Evolutionary conservation across 1,140 invertebrate species (phyloP).

Genomic region (Ylistrum balloti): DNA sequence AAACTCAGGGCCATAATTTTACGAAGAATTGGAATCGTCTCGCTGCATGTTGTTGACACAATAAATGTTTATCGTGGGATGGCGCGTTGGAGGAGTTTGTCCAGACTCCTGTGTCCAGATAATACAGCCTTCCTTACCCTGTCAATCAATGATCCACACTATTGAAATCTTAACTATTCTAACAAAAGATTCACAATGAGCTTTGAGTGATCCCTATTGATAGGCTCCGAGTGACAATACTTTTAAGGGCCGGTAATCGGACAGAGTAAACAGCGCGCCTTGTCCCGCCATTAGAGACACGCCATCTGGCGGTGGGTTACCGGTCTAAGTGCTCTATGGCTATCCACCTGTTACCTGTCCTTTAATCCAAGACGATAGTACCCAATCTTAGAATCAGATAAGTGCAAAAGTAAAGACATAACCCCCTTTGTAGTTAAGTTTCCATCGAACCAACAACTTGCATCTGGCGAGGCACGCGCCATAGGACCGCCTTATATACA

Average conservation of each 20-base stretch:
- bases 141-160: slow-evolving; percentile 18
- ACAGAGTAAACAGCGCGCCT: not conserved
- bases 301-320: slow-evolving; percentile 36
- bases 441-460: not conserved
- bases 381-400: slow-evolving; percentile 34
- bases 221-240: slow-evolving; percentile 32
- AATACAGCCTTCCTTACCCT: not conserved
- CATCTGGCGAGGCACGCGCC: slow-evolving; percentile 35
- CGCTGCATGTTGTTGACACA: not conserved
- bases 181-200: slow-evolving; percentile 29
- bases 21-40: slow-evolving; percentile 23
- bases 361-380: slow-evolving; percentile 34
- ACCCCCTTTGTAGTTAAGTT: not conserved
- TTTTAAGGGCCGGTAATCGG: slow-evolving; percentile 27
- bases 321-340: not conserved
- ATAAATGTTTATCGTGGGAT: not conserved
- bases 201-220: slow-evolving; percentile 20
- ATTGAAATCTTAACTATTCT: not conserved
- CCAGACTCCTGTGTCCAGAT: not conserved
- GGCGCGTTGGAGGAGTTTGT: not conserved
- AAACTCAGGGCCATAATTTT: not conserved
- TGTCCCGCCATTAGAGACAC: slow-evolving; percentile 29
- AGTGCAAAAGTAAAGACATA: slow-evolving; percentile 38
- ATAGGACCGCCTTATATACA: not conserved
- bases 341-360: not conserved